Conservation (phyloP, 2,797 vertebrate genomes). For the Gastrophryne carolinensis region DNA sequence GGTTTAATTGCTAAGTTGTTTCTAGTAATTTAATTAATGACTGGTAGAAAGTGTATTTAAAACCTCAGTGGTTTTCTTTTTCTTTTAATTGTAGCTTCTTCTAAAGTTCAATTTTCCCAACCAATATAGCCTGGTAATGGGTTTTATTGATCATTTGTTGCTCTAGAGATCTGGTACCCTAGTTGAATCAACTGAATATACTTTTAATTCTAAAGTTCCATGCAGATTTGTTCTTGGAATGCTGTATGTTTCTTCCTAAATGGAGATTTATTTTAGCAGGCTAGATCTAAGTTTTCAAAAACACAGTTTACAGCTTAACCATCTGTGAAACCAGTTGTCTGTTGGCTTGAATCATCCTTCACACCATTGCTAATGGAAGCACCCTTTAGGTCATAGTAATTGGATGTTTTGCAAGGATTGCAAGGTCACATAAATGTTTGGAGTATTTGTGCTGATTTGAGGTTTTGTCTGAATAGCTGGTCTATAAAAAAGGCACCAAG, state of each 20-base stretch:
- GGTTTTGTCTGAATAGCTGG: too few relatives aligned
- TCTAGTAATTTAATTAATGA: constrained; percentile 27
- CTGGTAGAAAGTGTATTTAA: constrained; percentile 23
- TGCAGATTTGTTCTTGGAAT: constrained; percentile 5
- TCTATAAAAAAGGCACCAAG: too few relatives aligned
- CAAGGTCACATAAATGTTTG: too few relatives aligned
- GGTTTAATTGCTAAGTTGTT: too few relatives aligned
- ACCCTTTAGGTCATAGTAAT: too few relatives aligned
- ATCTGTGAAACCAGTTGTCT: not conserved
- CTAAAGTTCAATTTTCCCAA: constrained; percentile 7
- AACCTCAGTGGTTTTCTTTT: constrained; percentile 6
- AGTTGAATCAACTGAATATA: constrained; percentile 32
- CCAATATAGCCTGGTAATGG: constrained; percentile 30
- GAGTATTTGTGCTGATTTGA: too few relatives aligned
- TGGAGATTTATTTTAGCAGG: not conserved
- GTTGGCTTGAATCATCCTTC: too few relatives aligned
- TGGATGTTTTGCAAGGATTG: too few relatives aligned
- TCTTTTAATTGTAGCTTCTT: constrained; percentile 17
- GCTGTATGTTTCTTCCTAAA: not conserved
- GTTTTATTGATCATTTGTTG: constrained; percentile 34
- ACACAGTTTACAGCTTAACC: not conserved
- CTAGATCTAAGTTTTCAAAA: not conserved
- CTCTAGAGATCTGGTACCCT: constrained; percentile 23
- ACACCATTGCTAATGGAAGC: too few relatives aligned
- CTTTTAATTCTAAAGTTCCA: not conserved